A percentile compares a stretch with the other conserved stretches of the same genome.
Conservation (phyloP, 1,140 invertebrate species). For the Bombyx mori region DNA sequence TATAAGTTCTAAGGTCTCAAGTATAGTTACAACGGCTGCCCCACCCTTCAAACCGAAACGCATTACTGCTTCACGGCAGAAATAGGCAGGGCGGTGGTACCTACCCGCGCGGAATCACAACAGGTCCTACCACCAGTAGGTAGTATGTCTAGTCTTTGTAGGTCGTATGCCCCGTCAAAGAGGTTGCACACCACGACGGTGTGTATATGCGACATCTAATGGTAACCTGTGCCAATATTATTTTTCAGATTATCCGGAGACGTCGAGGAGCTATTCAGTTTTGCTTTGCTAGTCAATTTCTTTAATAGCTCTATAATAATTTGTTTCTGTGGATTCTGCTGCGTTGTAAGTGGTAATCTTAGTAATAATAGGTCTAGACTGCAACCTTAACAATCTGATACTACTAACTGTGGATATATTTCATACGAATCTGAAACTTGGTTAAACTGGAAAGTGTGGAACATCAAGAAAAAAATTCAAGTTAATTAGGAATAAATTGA, state of each 20-base stretch:
- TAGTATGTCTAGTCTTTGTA: too few relatives aligned
- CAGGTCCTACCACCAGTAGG: too few relatives aligned
- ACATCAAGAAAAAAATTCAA: neutral
- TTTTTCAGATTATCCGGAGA: slow-evolving; percentile 23
- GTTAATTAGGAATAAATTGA: too few relatives aligned
- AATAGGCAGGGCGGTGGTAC: too few relatives aligned
- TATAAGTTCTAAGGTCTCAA: too few relatives aligned
- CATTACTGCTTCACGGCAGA: too few relatives aligned
- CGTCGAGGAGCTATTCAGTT: slow-evolving; percentile 26
- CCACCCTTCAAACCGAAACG: too few relatives aligned
- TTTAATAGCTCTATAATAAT: slow-evolving; percentile 35
- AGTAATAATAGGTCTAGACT: neutral
- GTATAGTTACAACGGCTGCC: too few relatives aligned
- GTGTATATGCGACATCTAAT: too few relatives aligned
- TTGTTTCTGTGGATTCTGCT: slow-evolving; percentile 33
- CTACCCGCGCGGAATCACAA: too few relatives aligned
- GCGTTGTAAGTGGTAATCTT: slow-evolving; percentile 20
- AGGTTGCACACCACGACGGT: too few relatives aligned
- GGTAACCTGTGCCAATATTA: neutral
- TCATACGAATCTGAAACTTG: neutral
- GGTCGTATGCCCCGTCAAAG: too few relatives aligned
- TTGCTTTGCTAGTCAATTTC: slow-evolving; percentile 28
- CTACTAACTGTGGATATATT: neutral
- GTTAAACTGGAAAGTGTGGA: neutral
- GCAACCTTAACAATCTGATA: neutral